Base-by-base conservation (phyloP, 2,113 vertebrate species). In the Corythaixoides concolor region DNA sequence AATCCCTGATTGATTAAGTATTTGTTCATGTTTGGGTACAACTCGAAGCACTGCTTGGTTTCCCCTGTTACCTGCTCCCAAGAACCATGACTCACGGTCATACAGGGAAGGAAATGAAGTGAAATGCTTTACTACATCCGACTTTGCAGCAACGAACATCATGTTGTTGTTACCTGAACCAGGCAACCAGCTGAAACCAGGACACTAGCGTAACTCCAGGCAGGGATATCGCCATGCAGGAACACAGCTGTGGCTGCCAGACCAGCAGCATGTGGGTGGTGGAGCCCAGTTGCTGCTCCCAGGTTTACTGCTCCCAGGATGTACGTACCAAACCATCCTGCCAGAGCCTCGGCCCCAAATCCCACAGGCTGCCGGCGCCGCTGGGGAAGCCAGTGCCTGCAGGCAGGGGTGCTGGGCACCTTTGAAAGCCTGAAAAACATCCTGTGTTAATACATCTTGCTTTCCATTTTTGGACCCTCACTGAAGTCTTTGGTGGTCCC, bases 81-180 rank as follows among this genome's bases (percentile, higher is more conserved):
- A 47, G 79, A 75, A 62, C 41, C 63, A 49, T 91, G 89, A 95
- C 72, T 96, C 92, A 96, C 5, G 13, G 66, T 85, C 49, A n/a
- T 11, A 83, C 49, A 28, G 64, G 53, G 78, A 86, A 95, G 77
- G 88, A 94, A 96, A 88, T 28, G n/a, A 82, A 77, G 62, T 91
- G 67, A 91, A 93, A 88, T 90, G 73, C 76, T 88, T 92, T 90
- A 86, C 79, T 91, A 53, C 37, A 58, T 94, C 64, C 1, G 16
- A 20, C 50, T 81, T 15, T 62, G 49, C 89, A 89, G 78, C 62
- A 66, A 55, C 18, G 8, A 77, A 88, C 76, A 74, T 63, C 67
- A 74, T 59, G 64, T 76, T 93, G 68, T 37, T 93, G 76, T 69
- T 80, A 52, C 53, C 39, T 39, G 39, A 39, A 39, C 39, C 39